A percentile compares a stretch with the other conserved stretches of the same genome.
Evolutionary conservation across 2,797 vertebrate species (phyloP).

Genomic region (Artibeus lituratus): DNA sequence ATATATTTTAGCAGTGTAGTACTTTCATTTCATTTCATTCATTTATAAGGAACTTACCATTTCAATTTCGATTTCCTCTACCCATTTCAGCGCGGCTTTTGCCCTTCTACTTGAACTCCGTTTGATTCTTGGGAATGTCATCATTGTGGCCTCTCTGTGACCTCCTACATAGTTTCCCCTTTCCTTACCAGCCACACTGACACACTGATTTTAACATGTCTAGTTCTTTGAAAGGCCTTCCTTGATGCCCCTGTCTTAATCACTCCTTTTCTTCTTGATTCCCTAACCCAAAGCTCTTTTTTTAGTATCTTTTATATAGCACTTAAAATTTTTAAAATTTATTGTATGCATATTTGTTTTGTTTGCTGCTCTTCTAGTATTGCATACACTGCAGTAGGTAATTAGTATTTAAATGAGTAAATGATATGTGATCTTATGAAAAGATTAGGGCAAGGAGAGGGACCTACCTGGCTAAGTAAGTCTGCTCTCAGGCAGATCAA

Average conservation of each 20-base stretch:
- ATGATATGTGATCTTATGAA: neutral
- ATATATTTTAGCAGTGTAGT: neutral
- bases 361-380: neutral
- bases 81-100: neutral
- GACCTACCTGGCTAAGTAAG: neutral
- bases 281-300: neutral
- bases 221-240: neutral
- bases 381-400: neutral
- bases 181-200: neutral
- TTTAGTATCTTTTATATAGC: neutral
- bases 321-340: neutral
- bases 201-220: neutral
- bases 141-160: neutral
- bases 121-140: neutral
- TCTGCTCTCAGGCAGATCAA: neutral
- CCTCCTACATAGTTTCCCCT: neutral
- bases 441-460: neutral
- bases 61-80: neutral
- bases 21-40: neutral
- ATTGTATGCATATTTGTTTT: neutral
- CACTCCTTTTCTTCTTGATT: neutral
- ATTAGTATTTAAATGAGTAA: neutral
- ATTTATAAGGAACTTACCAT: neutral
- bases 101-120: neutral
- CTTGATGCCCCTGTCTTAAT: neutral